Evolutionary conservation across 2,888 invertebrate species (phyloP).

Genomic region (Chirona hameri): DNA sequence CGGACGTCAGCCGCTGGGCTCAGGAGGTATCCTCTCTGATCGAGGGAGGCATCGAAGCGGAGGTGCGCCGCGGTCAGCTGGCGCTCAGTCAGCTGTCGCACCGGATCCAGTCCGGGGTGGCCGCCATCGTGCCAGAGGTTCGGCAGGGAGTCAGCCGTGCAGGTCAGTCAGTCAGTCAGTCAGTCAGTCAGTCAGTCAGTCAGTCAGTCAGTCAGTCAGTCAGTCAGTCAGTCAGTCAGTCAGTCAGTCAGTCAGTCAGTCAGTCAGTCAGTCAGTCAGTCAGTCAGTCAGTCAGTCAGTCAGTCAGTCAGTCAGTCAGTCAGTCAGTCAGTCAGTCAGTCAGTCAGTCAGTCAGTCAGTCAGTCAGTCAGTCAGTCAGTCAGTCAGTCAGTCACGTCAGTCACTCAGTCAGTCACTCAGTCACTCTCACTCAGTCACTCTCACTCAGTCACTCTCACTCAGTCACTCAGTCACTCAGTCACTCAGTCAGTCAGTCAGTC

Average conservation of each 20-base stretch:
- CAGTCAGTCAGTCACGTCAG: too few relatives aligned
- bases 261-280: too few relatives aligned
- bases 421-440: background rate
- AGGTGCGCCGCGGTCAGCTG: background rate
- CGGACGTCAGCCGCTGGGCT: background rate
- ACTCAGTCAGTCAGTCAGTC: too few relatives aligned
- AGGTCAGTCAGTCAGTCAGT: background rate
- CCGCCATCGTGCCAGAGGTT: background rate
- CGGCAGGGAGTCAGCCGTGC: background rate
- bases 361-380: too few relatives aligned
- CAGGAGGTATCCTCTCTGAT: background rate
- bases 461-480: too few relatives aligned
- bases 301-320: too few relatives aligned
- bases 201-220: too few relatives aligned
- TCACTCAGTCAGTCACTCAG: background rate
- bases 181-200: too few relatives aligned
- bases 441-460: background rate
- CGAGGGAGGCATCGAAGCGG: background rate
- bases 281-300: too few relatives aligned
- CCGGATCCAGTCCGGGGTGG: background rate
- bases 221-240: too few relatives aligned
- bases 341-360: too few relatives aligned
- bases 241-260: background rate
- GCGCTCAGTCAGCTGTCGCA: background rate
- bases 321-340: too few relatives aligned